phyloP scores from a whole-genome alignment of 2,797 vertebrate species.

The Orestias chungarensis region DNA sequence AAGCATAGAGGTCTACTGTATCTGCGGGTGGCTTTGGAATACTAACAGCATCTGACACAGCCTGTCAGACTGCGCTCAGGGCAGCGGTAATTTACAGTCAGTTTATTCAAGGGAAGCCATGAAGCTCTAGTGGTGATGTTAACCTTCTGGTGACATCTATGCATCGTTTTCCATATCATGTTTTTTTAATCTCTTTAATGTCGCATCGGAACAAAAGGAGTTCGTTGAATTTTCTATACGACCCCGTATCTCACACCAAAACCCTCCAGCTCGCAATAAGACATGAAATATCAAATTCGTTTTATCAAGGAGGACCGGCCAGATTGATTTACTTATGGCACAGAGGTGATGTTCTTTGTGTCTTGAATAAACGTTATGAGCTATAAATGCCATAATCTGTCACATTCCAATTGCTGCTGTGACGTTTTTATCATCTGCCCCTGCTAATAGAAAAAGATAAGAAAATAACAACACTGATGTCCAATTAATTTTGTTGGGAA shows the following conservation, averaged over 20 bases:
- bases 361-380: slow-evolving; percentile 54
- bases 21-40: slow-evolving; percentile 37
- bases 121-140: not conserved
- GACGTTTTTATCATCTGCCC: slow-evolving; percentile 75
- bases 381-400: slow-evolving; percentile 71
- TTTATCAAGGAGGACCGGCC: slow-evolving; percentile 10
- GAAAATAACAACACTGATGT: slow-evolving; percentile 63
- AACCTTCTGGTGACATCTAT: not conserved
- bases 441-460: slow-evolving; percentile 74
- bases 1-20: slow-evolving; percentile 45
- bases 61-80: slow-evolving; percentile 40
- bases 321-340: slow-evolving; percentile 26
- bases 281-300: slow-evolving; percentile 16
- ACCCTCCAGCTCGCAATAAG: not conserved
- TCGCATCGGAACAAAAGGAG: not conserved
- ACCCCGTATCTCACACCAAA: not conserved
- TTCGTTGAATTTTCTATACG: not conserved
- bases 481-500: slow-evolving; percentile 58
- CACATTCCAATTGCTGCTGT: slow-evolving; percentile 60
- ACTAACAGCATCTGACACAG: slow-evolving; percentile 53
- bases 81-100: slow-evolving; percentile 16
- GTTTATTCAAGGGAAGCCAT: slow-evolving; percentile 13
- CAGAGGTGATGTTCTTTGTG: slow-evolving; percentile 61
- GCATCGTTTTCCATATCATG: not conserved
- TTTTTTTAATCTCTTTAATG: not conserved